Percentiles rank a stretch among this genome's conserved stretches.
These are phyloP conservation scores for Fregata magnificens DNA, from an alignment of 2,113 vertebrate genomes.

Conservation along the genomic window DNA sequence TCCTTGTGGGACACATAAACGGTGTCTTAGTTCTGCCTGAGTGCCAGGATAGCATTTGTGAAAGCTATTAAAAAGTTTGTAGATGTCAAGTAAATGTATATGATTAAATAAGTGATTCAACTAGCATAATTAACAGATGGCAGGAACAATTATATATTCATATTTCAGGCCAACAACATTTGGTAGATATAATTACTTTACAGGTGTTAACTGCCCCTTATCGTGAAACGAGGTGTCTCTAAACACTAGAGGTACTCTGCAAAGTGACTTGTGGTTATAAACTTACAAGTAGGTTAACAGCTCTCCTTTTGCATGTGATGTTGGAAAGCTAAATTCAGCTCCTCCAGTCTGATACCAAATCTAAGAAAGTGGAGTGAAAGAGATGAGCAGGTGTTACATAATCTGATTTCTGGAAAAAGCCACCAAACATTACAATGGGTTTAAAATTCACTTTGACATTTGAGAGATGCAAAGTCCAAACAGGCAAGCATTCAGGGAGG, in stretches of 20 bases:
- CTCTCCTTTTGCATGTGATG: background rate
- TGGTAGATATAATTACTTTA: slow-evolving; percentile 83
- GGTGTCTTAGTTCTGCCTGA: background rate
- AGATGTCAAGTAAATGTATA: slow-evolving; percentile 68
- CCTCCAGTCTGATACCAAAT: background rate
- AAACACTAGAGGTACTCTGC: slow-evolving; percentile 42
- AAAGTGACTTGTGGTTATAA: slow-evolving; percentile 65
- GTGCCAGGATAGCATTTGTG: slow-evolving; percentile 23
- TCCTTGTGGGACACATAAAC: background rate
- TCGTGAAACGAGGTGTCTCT: slow-evolving; percentile 61
- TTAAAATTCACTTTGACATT: slow-evolving; percentile 57
- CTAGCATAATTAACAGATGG: slow-evolving; percentile 82
- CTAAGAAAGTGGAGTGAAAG: slow-evolving; percentile 16
- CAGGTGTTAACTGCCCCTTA: slow-evolving; percentile 79
- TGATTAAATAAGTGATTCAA: slow-evolving; percentile 76
- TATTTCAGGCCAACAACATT: slow-evolving; percentile 78
- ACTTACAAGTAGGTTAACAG: slow-evolving; percentile 42
- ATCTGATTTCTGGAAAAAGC: slow-evolving; percentile 51
- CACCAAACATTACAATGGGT: slow-evolving; percentile 19
- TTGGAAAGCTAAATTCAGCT: slow-evolving; percentile 41
- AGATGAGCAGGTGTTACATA: slow-evolving; percentile 47
- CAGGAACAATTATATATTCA: slow-evolving; percentile 77
- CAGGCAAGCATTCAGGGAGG: slow-evolving; percentile 34
- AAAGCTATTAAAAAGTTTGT: slow-evolving; percentile 68
- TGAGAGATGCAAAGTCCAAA: slow-evolving; percentile 59